A percentile compares a stretch with the other conserved stretches of the same genome.
These are phyloP conservation scores for Corydoras sp. DNA, from an alignment of 2,113 vertebrate species.

Conservation along the genomic window DNA sequence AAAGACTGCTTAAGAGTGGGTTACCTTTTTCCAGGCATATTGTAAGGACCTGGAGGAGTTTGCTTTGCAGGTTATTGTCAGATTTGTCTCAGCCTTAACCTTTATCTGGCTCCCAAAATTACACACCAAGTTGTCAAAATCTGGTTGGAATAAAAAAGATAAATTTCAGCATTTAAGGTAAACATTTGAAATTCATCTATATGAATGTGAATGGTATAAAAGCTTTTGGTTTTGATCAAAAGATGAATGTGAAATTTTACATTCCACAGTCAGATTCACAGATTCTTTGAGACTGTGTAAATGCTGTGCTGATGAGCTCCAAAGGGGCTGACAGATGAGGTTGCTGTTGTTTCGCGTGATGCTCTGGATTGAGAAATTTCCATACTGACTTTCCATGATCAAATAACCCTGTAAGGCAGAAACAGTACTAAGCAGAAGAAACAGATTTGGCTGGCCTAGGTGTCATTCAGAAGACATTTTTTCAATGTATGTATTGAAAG, in stretches of 20 bases:
- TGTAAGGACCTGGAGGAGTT: neutral
- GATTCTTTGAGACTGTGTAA: constrained; percentile 9
- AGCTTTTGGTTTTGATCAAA: neutral
- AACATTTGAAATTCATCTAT: neutral
- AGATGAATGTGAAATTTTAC: constrained; percentile 19
- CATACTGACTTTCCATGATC: neutral
- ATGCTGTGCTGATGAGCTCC: neutral
- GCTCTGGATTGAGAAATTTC: constrained; percentile 30
- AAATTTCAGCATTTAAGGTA: neutral
- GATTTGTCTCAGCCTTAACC: constrained; percentile 43
- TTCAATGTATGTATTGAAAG: no score
- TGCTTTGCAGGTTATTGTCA: constrained; percentile 43
- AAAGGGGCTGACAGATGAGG: constrained; percentile 34
- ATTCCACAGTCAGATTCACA: constrained; percentile 30
- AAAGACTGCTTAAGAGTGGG: neutral
- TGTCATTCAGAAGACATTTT: no score
- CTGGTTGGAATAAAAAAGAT: constrained; percentile 32
- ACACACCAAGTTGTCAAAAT: constrained; percentile 46
- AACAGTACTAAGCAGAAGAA: neutral
- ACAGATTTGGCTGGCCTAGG: neutral
- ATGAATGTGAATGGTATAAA: neutral
- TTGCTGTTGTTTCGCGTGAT: constrained; percentile 30
- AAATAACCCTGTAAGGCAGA: constrained; percentile 19
- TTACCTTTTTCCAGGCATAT: constrained; percentile 61
- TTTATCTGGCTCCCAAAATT: constrained; percentile 29